phyloP scores from a whole-genome alignment of 2,797 vertebrate species.

The Lacerta agilis region DNA sequence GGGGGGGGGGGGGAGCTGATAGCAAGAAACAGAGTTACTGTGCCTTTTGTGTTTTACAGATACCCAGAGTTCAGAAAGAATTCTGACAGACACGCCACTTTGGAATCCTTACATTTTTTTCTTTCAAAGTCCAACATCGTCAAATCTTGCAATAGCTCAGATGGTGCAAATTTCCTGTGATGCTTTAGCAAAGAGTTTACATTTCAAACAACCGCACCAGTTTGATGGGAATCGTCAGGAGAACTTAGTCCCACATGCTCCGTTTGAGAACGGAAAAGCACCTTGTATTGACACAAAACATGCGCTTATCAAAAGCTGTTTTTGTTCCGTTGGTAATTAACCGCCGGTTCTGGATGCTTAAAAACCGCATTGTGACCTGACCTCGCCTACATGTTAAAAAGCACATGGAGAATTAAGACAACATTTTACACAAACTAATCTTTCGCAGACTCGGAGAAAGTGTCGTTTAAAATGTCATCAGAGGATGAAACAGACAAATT shows the following conservation, averaged over 20 bases:
- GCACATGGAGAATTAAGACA: not conserved
- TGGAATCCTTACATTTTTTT: not conserved
- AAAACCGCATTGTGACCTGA: not conserved
- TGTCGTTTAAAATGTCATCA: not conserved
- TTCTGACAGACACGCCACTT: conserved; percentile 48
- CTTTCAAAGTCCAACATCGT: not conserved
- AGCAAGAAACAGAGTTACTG: conserved; percentile 44
- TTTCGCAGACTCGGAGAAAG: not conserved
- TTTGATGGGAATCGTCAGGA: conserved; percentile 22
- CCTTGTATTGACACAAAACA: conserved; percentile 1
- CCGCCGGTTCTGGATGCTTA: not conserved
- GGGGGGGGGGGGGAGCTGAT: conserved; percentile 29
- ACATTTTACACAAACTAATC: not conserved
- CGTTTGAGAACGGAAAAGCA: not conserved
- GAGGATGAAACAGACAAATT: conserved; percentile 1
- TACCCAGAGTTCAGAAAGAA: conserved; percentile 54
- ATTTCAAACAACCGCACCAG: not conserved
- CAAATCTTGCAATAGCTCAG: not conserved
- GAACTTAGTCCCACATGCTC: not conserved
- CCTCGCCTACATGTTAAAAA: conserved; percentile 37
- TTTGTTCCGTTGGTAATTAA: not conserved
- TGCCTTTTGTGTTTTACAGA: conserved; percentile 40
- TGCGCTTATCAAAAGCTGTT: conserved; percentile 2
- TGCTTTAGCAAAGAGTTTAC: not conserved
- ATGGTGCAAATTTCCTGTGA: conserved; percentile 10